Percentiles rank a stretch among this genome's conserved stretches.
phyloP scores from a whole-genome alignment of 2,888 invertebrate genomes.

The Buathra laborator region DNA sequence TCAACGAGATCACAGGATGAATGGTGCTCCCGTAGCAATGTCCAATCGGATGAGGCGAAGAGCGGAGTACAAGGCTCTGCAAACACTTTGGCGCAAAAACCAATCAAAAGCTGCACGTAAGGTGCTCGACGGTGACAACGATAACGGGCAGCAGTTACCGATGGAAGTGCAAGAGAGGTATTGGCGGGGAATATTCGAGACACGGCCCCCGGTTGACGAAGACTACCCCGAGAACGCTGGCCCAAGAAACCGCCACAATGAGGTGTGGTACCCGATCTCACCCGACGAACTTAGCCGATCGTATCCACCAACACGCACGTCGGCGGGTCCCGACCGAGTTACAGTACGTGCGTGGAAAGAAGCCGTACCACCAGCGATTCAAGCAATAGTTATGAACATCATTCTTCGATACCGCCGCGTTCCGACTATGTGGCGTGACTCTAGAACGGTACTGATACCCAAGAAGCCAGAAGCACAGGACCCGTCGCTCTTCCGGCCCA shows the following conservation, averaged over 20 bases:
- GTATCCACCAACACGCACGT: neutral
- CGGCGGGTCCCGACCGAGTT: neutral
- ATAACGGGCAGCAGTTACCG: neutral
- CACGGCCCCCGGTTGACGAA: neutral
- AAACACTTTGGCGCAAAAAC: slow-evolving; percentile 43
- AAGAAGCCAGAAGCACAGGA: slow-evolving; percentile 43
- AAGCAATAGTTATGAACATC: slow-evolving; percentile 44
- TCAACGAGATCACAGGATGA: neutral
- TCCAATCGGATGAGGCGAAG: neutral
- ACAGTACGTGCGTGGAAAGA: neutral
- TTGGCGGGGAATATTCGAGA: slow-evolving; percentile 27
- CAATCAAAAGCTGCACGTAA: slow-evolving; percentile 28
- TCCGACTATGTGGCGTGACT: slow-evolving; percentile 6
- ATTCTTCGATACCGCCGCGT: neutral
- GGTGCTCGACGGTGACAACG: slow-evolving; percentile 36
- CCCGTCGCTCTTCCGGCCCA: slow-evolving; percentile 61
- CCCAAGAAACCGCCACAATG: neutral
- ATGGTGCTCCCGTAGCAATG: neutral
- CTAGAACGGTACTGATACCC: slow-evolving; percentile 63
- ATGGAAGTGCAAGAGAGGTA: slow-evolving; percentile 5
- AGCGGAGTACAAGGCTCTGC: slow-evolving; percentile 9
- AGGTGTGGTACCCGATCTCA: neutral
- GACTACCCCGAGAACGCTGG: neutral
- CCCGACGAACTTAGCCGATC: neutral
- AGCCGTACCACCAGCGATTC: neutral